Base-by-base conservation (phyloP, 2,797 vertebrate species). In the Coregonus sp. region DNA sequence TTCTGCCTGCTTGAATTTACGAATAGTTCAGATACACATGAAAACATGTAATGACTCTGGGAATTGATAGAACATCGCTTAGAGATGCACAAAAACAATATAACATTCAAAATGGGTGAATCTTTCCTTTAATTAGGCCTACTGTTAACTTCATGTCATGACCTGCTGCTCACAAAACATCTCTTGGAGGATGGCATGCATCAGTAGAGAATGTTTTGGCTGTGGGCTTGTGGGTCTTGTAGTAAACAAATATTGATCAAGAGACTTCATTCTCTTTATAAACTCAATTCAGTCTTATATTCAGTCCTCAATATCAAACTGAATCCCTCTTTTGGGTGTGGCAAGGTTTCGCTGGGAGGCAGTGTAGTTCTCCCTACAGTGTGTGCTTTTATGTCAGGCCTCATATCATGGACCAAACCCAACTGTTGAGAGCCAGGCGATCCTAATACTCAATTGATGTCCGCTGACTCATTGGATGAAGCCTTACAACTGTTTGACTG, bases 391-490 rank as follows among this genome's bases (percentile, higher is more conserved):
- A 65, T 52, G 66, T 59, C 56, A 20, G 56, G 56, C 56, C n/a
- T 20, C 59, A 20, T 11, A 63, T 63, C 20, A 25, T 25, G 59
- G 20, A 63, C 7, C 59, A 25, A 72, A 33, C 51, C 56, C n/a
- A n/a, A 61, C 54, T 61, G 63, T 70, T 20, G 52, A 1, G 40
- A 70, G 79, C 75, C 79, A 79, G 47, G 9, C 73, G 70, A 40
- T 59, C 54, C 1, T 16, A 31, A 65, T 73, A 73, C 7, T 1
- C 51, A 52, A 70, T 33, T 40, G n/a, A 68, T 20, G 20, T 66
- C 61, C 6, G 76, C 66, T 75, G 73, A 77, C 75, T 77, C 31
- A 59, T 5, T 52, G 73, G 59, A 78, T 6, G 20, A 52, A 40
- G 77, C 56, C 25, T 16, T 67, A 18, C 67, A 68, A 65, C 37